These are phyloP conservation scores for Dolichomitus sp. DNA, from an alignment of 2,888 invertebrate species.

Conservation along the genomic window DNA sequence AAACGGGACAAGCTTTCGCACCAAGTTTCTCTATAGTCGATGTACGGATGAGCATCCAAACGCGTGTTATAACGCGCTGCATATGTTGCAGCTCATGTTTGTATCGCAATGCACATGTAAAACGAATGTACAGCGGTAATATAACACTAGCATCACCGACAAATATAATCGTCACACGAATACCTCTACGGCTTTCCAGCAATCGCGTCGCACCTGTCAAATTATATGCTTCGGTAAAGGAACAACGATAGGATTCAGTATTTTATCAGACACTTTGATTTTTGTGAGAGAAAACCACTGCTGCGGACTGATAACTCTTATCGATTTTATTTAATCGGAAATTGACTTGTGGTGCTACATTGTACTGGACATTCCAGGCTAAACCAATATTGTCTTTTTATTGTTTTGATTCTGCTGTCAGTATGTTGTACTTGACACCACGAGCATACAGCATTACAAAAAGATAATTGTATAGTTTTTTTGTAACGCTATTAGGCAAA, in stretches of 20 bases:
- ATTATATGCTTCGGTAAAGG: not conserved
- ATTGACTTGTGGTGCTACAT: not conserved
- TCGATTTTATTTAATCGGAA: not conserved
- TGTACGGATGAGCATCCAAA: not conserved
- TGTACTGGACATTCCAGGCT: not conserved
- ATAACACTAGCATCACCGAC: not conserved
- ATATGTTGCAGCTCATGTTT: slow-evolving; percentile 2
- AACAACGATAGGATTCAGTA: slow-evolving; percentile 16
- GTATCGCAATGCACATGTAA: slow-evolving; percentile 16
- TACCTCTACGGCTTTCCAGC: not conserved
- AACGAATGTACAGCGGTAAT: slow-evolving; percentile 12
- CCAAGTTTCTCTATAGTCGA: not conserved
- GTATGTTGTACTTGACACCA: not conserved
- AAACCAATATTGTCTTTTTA: not conserved
- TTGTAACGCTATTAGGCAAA: no score
- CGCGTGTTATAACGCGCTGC: not conserved
- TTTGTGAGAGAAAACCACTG: not conserved
- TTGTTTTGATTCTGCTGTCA: not conserved
- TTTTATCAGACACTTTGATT: slow-evolving; percentile 17
- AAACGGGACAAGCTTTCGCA: slow-evolving; percentile 52
- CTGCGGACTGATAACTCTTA: not conserved
- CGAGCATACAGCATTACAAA: not conserved
- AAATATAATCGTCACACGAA: slow-evolving; percentile 5
- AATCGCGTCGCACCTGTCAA: not conserved
- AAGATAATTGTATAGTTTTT: not conserved